Conservation (phyloP, 2,113 vertebrate genomes). For the Vanacampus margaritifer region DNA sequence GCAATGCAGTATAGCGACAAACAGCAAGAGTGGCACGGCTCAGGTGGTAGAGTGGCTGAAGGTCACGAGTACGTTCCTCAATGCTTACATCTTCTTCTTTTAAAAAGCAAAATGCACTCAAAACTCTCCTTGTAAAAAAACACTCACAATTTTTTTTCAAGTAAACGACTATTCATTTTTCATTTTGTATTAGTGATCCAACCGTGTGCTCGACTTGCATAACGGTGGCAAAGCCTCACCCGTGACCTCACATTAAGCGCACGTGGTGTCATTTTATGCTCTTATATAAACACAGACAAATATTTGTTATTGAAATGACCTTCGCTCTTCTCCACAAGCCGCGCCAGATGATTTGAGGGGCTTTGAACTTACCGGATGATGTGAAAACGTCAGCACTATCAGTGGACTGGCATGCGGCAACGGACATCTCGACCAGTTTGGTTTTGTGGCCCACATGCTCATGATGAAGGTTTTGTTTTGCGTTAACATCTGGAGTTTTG, state of each 20-base stretch:
- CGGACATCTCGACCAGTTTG: neutral
- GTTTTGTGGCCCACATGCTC: neutral
- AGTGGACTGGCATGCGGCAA: neutral
- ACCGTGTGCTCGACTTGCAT: neutral
- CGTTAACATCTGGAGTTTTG: neutral
- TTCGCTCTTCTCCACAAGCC: constrained; percentile 29
- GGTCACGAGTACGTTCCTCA: too few relatives aligned
- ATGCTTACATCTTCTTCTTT: too few relatives aligned
- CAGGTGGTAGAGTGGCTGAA: too few relatives aligned
- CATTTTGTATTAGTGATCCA: constrained; percentile 6
- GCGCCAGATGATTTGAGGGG: constrained; percentile 15
- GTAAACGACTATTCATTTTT: neutral
- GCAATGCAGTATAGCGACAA: too few relatives aligned
- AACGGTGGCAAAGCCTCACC: constrained; percentile 6
- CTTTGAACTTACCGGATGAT: neutral
- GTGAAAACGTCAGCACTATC: neutral
- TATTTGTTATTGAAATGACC: constrained; percentile 14
- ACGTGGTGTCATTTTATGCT: constrained; percentile 11
- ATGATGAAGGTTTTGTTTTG: neutral
- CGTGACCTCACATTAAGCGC: constrained; percentile 6
- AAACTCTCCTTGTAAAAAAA: too few relatives aligned
- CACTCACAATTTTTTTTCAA: too few relatives aligned
- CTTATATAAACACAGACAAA: constrained; percentile 11
- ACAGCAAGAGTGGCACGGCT: too few relatives aligned
- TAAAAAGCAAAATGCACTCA: too few relatives aligned